phyloP scores from a whole-genome alignment of 2,113 vertebrate genomes.

The Poeciliopsis occidentalis region DNA sequence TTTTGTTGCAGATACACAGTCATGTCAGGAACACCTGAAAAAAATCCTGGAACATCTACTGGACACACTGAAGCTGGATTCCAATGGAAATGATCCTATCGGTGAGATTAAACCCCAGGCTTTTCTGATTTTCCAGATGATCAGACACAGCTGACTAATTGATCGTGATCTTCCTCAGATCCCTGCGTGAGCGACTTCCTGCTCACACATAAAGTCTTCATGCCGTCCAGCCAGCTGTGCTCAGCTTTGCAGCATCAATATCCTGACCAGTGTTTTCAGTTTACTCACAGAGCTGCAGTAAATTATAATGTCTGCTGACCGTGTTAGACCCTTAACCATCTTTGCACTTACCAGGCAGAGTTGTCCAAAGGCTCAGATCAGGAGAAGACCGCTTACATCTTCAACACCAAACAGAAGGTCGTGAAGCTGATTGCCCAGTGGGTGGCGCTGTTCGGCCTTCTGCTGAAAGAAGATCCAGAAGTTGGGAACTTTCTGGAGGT shows the following conservation, averaged over 20 bases:
- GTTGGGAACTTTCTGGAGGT: slow-evolving; percentile 89
- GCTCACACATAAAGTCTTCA: slow-evolving; percentile 91
- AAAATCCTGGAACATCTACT: slow-evolving; percentile 94
- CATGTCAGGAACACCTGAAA: slow-evolving; percentile 94
- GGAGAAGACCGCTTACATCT: slow-evolving; percentile 85
- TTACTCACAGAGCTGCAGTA: background rate
- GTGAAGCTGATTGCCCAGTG: slow-evolving; percentile 89
- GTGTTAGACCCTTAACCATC: slow-evolving; percentile 79
- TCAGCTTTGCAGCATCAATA: slow-evolving; percentile 90
- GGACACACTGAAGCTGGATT: slow-evolving; percentile 89
- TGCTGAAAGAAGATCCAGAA: slow-evolving; percentile 85
- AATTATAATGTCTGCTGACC: background rate
- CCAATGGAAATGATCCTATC: slow-evolving; percentile 83
- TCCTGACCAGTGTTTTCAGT: slow-evolving; percentile 76
- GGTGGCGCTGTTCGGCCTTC: slow-evolving; percentile 86
- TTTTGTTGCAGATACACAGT: slow-evolving; percentile 85
- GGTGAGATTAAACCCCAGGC: slow-evolving; percentile 66
- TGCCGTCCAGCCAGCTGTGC: slow-evolving; percentile 90
- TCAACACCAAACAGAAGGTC: slow-evolving; percentile 88
- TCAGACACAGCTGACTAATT: background rate
- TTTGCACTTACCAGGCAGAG: slow-evolving; percentile 85
- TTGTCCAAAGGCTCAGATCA: slow-evolving; percentile 85
- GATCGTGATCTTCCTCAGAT: slow-evolving; percentile 75
- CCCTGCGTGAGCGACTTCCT: slow-evolving; percentile 90
- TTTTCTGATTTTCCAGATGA: background rate